A percentile compares a stretch with the other conserved stretches of the same genome.
Conservation (phyloP, 35 echinoderm and acorn worm species). For the Strongylocentrotus purpuratus region DNA sequence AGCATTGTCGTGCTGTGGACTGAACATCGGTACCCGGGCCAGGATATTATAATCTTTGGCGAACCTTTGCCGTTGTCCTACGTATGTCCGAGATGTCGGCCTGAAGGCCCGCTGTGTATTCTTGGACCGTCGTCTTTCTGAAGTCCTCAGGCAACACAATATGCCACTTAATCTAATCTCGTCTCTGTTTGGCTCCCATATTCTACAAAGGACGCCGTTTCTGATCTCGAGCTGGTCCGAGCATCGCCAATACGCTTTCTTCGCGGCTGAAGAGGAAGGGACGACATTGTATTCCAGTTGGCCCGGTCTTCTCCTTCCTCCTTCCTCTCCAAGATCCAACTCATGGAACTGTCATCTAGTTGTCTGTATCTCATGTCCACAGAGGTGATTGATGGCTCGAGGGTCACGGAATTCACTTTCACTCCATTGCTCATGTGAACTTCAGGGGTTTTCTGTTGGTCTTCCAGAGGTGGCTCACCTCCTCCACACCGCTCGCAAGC, state of each 20-base stretch:
- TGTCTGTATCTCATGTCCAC: neutral
- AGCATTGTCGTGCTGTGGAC: constrained; percentile 26
- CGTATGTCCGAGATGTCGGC: constrained; percentile 61
- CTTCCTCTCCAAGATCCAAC: constrained; percentile 12
- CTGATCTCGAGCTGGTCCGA: neutral
- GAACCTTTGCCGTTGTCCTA: constrained; percentile 57
- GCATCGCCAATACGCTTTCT: constrained; percentile 7
- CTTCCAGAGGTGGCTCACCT: constrained; percentile 25
- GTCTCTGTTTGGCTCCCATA: constrained; percentile 54
- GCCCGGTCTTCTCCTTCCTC: neutral
- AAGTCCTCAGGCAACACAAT: constrained; percentile 8
- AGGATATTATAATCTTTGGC: constrained; percentile 59
- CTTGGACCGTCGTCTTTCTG: neutral
- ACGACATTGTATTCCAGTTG: constrained; percentile 1
- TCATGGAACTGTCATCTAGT: constrained; percentile 17
- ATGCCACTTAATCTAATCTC: no score
- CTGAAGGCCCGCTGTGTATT: constrained; percentile 44
- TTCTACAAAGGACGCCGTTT: constrained; percentile 40
- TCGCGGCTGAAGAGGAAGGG: neutral
- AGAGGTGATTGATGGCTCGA: no score
- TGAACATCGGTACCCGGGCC: constrained; percentile 16
- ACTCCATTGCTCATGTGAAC: neutral
- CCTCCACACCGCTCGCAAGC: no score
- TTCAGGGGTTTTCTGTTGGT: neutral
- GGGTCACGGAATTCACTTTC: neutral